Base-by-base conservation (phyloP, 2,888 invertebrate genomes). In the Rotaria sp. region DNA sequence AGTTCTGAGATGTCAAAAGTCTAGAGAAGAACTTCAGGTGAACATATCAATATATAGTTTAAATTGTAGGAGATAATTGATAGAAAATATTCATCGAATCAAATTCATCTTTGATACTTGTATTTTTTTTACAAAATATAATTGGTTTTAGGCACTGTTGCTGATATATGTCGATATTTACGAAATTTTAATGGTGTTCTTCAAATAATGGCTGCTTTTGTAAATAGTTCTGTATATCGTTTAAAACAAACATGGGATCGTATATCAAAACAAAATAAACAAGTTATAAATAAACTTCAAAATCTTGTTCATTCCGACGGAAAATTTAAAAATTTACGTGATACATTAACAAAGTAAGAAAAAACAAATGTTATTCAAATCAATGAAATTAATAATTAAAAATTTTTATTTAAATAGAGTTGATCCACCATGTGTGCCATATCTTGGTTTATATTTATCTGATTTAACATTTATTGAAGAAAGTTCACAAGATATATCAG, bases 161-260 rank as follows among this genome's bases (percentile, higher is more conserved):
- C 96, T 0, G 96, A 96, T 90, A 96, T 96, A 88, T 95, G 95
- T 59, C 93, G 95, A 55, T 95, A 95, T 88, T 92, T 96, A 88
- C 96, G 96, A 91, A 96, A 96, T 91, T 96, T 95, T 91, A 96
- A 96, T 90, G 96, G 96, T 0, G 95, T 96, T 48, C 92, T 96
- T 86, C 95, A 96, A 92, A 94, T 96, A 57, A 96, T 95, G 90
- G 95, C 96, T 0, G 96, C 96, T 1, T 94, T 96, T 88, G 95
- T 95, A 38, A 96, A 95, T 91, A 95, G 94, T 80, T 94, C 95
- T 2, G 94, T 96, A 0, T 96, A 94, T 91, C 92, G 96, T 59
- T 93, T 96, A 84, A 96, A 95, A 92, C 95, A 95, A 90, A 96
- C 96, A 0, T 96, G 96, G 95, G 96, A 96, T 88, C 95, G 95